Evolutionary conservation across 2,113 vertebrate species (phyloP).

Genomic region (Xyliphius kryptos): DNA sequence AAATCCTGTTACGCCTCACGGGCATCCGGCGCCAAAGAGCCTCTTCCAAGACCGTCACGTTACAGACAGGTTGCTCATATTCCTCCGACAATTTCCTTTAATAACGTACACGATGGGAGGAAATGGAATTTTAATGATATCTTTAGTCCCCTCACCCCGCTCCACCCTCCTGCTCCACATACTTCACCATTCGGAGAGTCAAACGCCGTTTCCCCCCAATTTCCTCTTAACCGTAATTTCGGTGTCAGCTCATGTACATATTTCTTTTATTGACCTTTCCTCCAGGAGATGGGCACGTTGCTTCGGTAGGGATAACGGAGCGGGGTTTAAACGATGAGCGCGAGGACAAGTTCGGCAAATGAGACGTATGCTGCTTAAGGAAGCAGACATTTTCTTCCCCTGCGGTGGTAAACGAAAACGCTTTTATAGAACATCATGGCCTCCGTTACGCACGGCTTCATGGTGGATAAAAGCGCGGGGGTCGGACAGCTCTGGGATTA

Average conservation of each 20-base stretch:
- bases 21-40: constrained; percentile 48
- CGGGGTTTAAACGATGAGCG: neutral
- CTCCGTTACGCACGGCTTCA: neutral
- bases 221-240: constrained; percentile 26
- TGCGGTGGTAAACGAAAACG: constrained; percentile 8
- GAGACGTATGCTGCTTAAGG: neutral
- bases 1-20: constrained; percentile 50
- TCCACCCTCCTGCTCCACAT: constrained; percentile 17
- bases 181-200: constrained; percentile 16
- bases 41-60: constrained; percentile 48
- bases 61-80: constrained; percentile 54
- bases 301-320: constrained; percentile 2
- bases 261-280: constrained; percentile 36
- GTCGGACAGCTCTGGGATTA: no score
- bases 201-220: constrained; percentile 20
- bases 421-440: neutral
- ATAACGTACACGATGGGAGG: constrained; percentile 45
- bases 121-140: constrained; percentile 50
- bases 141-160: constrained; percentile 13
- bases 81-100: constrained; percentile 51
- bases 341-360: constrained; percentile 12
- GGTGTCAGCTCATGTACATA: constrained; percentile 24
- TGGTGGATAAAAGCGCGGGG: no score
- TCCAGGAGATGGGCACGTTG: constrained; percentile 15
- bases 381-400: neutral